Conservation (phyloP, 1,140 invertebrate species). For the Hestina assimilis region DNA sequence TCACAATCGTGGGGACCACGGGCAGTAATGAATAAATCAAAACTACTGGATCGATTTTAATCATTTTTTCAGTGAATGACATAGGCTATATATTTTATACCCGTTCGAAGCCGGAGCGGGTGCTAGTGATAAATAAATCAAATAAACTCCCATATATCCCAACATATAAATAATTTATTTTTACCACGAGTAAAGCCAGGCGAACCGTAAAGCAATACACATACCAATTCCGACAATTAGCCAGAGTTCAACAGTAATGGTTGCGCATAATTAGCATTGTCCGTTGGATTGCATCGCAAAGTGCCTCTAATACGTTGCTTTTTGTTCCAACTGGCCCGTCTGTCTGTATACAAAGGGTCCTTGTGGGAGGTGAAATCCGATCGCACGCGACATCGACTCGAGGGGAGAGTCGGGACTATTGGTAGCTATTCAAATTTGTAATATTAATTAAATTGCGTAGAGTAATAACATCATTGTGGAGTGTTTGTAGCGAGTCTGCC, state of each 20-base stretch:
- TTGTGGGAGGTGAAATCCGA: conserved; percentile 60
- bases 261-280: conserved; percentile 50
- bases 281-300: conserved; percentile 54
- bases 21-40: too few relatives aligned
- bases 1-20: too few relatives aligned
- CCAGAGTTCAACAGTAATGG: conserved; percentile 36
- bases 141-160: too few relatives aligned
- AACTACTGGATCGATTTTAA: too few relatives aligned
- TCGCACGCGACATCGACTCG: conserved; percentile 64
- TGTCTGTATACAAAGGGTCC: conserved; percentile 34
- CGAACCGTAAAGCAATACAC: background rate
- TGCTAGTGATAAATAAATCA: too few relatives aligned
- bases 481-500: too few relatives aligned
- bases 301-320: conserved; percentile 59
- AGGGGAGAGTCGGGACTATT: conserved; percentile 40
- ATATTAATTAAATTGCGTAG: too few relatives aligned
- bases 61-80: too few relatives aligned
- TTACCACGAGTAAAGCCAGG: too few relatives aligned
- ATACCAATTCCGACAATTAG: conserved; percentile 32
- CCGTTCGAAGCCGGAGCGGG: too few relatives aligned
- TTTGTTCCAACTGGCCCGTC: conserved; percentile 47
- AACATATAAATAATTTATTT: too few relatives aligned
- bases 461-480: background rate
- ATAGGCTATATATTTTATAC: too few relatives aligned
- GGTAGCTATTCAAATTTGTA: background rate